Evolutionary conservation across 2,888 invertebrate species (phyloP).

Genomic region (Amitus sp.): DNA sequence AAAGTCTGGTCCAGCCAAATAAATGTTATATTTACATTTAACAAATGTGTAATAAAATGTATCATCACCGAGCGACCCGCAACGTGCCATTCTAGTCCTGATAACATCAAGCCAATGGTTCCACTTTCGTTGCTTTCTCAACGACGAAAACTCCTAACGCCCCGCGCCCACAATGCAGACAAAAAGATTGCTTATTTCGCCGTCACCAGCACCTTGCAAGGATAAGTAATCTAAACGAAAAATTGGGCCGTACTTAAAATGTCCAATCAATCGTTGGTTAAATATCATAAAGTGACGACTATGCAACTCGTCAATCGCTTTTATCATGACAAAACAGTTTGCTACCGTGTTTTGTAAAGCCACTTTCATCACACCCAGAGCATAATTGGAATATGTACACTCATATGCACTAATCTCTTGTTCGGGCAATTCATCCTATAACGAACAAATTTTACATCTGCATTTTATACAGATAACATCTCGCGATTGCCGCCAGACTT

Average conservation of each 20-base stretch:
- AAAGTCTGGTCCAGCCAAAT: too few species aligned
- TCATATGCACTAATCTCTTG: constrained; percentile 1
- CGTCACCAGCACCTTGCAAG: constrained; percentile 1
- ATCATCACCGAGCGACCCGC: too few species aligned
- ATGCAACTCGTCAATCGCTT: background rate
- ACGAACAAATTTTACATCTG: constrained; percentile 11
- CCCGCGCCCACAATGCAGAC: too few species aligned
- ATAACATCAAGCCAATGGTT: too few species aligned
- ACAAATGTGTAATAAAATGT: too few species aligned
- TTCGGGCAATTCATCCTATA: constrained; percentile 9
- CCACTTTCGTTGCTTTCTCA: too few species aligned
- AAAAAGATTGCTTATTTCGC: background rate
- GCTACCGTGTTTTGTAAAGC: constrained; percentile 2
- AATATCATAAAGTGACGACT: background rate
- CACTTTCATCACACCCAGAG: constrained; percentile 4
- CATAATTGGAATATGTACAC: constrained; percentile 9
- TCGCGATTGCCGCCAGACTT: background rate
- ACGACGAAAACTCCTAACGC: too few species aligned
- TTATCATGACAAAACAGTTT: constrained; percentile 2
- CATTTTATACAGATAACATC: constrained; percentile 5
- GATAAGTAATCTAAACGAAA: background rate
- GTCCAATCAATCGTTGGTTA: background rate
- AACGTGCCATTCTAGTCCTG: too few species aligned
- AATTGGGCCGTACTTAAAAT: constrained; percentile 1
- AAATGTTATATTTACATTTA: too few species aligned